Evolutionary conservation across 2,888 invertebrate species (phyloP).

Genomic region (Platycnemis pennipes): DNA sequence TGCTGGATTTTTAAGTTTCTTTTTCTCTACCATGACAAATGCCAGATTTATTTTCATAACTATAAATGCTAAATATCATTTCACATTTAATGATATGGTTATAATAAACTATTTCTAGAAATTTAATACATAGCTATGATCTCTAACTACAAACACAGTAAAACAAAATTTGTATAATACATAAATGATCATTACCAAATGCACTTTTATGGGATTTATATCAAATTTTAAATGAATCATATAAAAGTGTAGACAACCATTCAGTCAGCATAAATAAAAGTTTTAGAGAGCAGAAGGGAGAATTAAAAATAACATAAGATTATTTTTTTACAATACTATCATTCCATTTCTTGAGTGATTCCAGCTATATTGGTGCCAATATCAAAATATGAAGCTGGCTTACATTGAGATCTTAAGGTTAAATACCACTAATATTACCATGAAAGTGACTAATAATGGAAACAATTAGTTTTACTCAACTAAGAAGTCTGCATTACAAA

Average conservation of each 20-base stretch:
- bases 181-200: neutral
- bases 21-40: neutral
- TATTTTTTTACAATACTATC: conserved; percentile 59
- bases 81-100: conserved; percentile 34
- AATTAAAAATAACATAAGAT: neutral
- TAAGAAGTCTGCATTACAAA: conserved; percentile 52
- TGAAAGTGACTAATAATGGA: conserved; percentile 53
- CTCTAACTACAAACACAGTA: neutral
- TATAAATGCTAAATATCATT: conserved; percentile 25
- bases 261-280: conserved; percentile 47
- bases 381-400: conserved; percentile 55
- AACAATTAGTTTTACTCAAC: conserved; percentile 46
- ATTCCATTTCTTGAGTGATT: conserved; percentile 28
- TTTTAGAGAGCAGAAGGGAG: conserved; percentile 53
- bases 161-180: conserved; percentile 34
- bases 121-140: neutral
- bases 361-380: conserved; percentile 41
- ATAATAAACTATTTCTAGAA: neutral
- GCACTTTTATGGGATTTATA: conserved; percentile 18
- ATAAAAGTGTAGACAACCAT: conserved; percentile 7
- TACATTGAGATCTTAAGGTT: conserved; percentile 58
- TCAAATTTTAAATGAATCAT: neutral
- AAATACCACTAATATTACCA: conserved; percentile 54
- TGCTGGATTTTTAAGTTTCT: neutral
- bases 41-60: conserved; percentile 10